Percentiles rank a stretch among this genome's conserved stretches.
These are phyloP conservation scores for Papilio protenor DNA, from an alignment of 2,888 invertebrate species.

Conservation along the genomic window DNA sequence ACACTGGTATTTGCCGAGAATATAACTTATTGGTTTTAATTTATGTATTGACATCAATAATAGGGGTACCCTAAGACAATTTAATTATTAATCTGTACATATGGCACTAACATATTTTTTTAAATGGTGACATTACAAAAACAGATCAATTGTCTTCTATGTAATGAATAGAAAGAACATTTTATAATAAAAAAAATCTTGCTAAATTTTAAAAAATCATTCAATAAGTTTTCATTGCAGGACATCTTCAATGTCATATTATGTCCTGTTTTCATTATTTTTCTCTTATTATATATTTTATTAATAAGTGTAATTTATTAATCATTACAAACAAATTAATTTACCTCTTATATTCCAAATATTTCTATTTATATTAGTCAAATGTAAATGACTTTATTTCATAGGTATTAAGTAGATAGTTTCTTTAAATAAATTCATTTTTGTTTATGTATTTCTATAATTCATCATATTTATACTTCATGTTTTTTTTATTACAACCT, in stretches of 20 bases:
- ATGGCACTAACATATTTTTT: not conserved
- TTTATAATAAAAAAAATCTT: not conserved
- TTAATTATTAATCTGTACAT: not conserved
- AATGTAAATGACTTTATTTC: not conserved
- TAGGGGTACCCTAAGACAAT: not conserved
- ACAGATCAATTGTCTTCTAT: too few species aligned
- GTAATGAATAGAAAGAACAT: not conserved
- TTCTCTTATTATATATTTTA: not conserved
- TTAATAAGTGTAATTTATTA: constrained; percentile 6
- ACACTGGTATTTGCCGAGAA: not conserved
- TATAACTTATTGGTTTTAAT: not conserved
- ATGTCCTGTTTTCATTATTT: not conserved
- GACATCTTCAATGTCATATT: not conserved
- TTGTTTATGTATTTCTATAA: not conserved
- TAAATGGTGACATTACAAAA: too few species aligned
- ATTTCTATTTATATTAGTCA: not conserved
- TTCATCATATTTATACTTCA: not conserved
- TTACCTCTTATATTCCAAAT: constrained; percentile 18
- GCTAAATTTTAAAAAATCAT: not conserved
- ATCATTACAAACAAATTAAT: not conserved
- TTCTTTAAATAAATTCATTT: constrained; percentile 6
- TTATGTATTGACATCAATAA: not conserved
- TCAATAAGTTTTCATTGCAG: not conserved
- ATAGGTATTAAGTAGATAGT: not conserved
- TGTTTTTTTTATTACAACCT: too few species aligned